Evolutionary conservation across 1,140 invertebrate species (phyloP).

Genomic region (Brachionus rotundiformis): DNA sequence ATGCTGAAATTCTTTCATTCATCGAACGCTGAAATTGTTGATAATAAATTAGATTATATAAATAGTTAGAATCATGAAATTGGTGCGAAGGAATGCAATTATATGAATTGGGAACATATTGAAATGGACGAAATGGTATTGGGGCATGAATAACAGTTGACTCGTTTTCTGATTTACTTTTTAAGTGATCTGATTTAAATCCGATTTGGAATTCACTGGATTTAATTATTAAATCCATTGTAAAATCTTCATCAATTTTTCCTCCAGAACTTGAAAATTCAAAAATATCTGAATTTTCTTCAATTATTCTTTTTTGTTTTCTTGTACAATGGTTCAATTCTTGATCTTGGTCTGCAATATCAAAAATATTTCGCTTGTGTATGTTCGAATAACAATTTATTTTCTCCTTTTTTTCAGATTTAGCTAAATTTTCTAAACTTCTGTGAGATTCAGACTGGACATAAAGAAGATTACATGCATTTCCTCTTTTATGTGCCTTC

Average conservation of each 20-base stretch:
- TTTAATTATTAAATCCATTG: background rate
- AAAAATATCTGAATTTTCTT: too few relatives aligned
- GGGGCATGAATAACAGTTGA: background rate
- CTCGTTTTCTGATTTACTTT: background rate
- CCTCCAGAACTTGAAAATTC: background rate
- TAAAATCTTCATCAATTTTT: background rate
- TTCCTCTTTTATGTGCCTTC: too few relatives aligned
- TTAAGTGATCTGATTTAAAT: background rate
- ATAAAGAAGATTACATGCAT: too few relatives aligned
- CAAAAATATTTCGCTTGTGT: too few relatives aligned
- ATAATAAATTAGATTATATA: background rate
- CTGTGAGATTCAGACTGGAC: too few relatives aligned
- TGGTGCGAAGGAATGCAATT: background rate
- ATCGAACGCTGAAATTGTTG: background rate
- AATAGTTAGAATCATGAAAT: background rate
- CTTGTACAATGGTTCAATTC: background rate
- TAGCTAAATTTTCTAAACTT: too few relatives aligned
- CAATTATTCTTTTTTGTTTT: background rate
- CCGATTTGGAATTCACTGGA: background rate
- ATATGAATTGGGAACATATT: background rate
- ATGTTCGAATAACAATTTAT: too few relatives aligned
- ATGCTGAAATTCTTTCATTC: background rate
- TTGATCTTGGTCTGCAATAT: too few relatives aligned
- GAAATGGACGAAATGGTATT: background rate
- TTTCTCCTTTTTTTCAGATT: too few relatives aligned